These are phyloP conservation scores for Eumeta japonica DNA, from an alignment of 1,140 invertebrate genomes.

Conservation along the genomic window DNA sequence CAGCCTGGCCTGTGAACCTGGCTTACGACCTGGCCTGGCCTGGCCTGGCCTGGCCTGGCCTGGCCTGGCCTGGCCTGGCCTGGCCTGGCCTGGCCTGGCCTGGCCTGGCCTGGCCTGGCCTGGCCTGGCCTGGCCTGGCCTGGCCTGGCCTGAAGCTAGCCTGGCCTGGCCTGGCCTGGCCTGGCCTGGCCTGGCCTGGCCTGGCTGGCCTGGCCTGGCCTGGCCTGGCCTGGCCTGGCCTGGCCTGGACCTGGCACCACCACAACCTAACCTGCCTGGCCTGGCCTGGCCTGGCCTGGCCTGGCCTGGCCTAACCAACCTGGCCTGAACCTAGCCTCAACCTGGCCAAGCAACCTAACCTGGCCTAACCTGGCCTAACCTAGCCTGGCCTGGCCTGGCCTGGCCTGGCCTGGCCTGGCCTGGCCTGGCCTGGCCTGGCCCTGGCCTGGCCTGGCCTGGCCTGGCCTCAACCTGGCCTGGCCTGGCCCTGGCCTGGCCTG, in stretches of 20 bases:
- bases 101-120: constrained; percentile 1
- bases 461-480: constrained; percentile 7
- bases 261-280: constrained; percentile 1
- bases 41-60: constrained; percentile 7
- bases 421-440: constrained; percentile 13
- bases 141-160: background rate
- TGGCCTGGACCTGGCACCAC: constrained; percentile 2
- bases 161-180: constrained; percentile 1
- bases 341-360: too few relatives aligned
- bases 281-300: too few relatives aligned
- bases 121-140: constrained; percentile 1
- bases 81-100: background rate
- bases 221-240: constrained; percentile 1
- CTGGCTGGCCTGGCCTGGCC: too few relatives aligned
- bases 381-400: background rate
- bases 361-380: constrained; percentile 1
- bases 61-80: constrained; percentile 8
- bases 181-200: constrained; percentile 1
- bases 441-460: constrained; percentile 1
- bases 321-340: constrained; percentile 6
- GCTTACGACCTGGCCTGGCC: constrained; percentile 1
- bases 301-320: too few relatives aligned
- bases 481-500: too few relatives aligned
- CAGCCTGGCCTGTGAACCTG: constrained; percentile 1
- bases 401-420: constrained; percentile 5